Evolutionary conservation across 2,888 invertebrate genomes (phyloP).

Genomic region (Epistrophella euchroma): DNA sequence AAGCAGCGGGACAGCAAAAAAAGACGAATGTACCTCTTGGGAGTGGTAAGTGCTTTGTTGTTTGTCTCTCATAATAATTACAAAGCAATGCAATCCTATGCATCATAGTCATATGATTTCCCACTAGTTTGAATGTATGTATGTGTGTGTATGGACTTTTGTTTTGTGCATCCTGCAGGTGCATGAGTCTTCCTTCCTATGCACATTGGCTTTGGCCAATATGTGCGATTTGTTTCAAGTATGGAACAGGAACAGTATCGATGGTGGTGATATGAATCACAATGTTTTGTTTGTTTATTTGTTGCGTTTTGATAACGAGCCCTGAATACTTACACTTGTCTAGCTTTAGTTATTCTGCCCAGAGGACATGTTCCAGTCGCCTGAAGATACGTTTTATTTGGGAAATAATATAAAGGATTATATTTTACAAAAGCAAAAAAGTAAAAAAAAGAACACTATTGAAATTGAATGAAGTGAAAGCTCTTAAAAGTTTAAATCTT

Average conservation of each 20-base stretch:
- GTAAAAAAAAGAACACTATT: not conserved
- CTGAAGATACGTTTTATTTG: conserved; percentile 54
- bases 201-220: conserved; percentile 46
- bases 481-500: not conserved
- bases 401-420: conserved; percentile 4
- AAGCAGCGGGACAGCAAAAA: conserved; percentile 78
- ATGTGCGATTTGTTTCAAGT: too few relatives aligned
- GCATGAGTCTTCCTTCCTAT: conserved; percentile 60
- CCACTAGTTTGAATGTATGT: not conserved
- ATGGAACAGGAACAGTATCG: conserved; percentile 37
- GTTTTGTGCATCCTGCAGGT: conserved; percentile 74
- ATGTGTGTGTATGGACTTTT: conserved; percentile 9
- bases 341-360: conserved; percentile 71
- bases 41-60: conserved; percentile 83
- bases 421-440: not conserved
- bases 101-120: conserved; percentile 53
- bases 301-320: conserved; percentile 70
- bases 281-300: conserved; percentile 42
- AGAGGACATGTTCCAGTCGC: conserved; percentile 59
- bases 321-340: conserved; percentile 71
- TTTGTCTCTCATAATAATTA: conserved; percentile 75
- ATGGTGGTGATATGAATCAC: conserved; percentile 55
- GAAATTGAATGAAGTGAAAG: not conserved
- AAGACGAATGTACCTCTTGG: conserved; percentile 83
- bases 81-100: conserved; percentile 74